These are phyloP conservation scores for Anguilla anguilla DNA, from an alignment of 2,797 vertebrate genomes.

Conservation along the genomic window DNA sequence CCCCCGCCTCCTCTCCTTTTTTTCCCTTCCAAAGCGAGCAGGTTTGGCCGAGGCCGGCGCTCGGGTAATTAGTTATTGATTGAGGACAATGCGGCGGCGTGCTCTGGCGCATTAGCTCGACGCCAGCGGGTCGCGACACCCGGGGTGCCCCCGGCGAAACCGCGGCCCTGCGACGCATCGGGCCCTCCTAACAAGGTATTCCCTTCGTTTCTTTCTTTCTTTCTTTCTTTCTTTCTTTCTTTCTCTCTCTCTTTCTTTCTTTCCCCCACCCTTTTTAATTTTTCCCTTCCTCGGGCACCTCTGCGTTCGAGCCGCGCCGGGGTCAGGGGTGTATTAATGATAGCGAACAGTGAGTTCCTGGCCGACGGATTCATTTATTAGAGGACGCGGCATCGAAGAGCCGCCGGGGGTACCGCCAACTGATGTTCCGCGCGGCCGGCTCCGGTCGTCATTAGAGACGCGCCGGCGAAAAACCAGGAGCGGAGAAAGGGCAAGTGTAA, in stretches of 20 bases:
- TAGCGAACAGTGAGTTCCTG: slow-evolving; percentile 67
- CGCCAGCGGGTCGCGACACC: slow-evolving; percentile 84
- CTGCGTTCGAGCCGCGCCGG: slow-evolving; percentile 62
- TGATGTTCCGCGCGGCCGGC: slow-evolving; percentile 26
- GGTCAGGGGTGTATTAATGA: slow-evolving; percentile 78
- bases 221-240: too few relatives aligned
- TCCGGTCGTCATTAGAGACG: slow-evolving; percentile 38
- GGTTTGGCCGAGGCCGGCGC: slow-evolving; percentile 76
- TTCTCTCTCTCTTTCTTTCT: slow-evolving; percentile 33
- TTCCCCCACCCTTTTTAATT: slow-evolving; percentile 50
- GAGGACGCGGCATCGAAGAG: slow-evolving; percentile 62
- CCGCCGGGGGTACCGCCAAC: slow-evolving; percentile 51
- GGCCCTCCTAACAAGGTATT: slow-evolving; percentile 18
- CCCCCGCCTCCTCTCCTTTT: slow-evolving; percentile 54
- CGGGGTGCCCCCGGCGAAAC: slow-evolving; percentile 83
- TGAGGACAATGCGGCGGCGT: slow-evolving; percentile 82
- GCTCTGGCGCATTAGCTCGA: slow-evolving; percentile 87
- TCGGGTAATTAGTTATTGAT: slow-evolving; percentile 99
- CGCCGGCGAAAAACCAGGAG: background rate
- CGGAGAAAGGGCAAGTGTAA: background rate
- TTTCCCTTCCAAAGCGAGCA: slow-evolving; percentile 70
- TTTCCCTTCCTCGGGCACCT: slow-evolving; percentile 60
- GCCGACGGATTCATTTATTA: slow-evolving; percentile 68
- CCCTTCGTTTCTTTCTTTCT: background rate
- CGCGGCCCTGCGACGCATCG: slow-evolving; percentile 52